Base-by-base conservation (phyloP, 2,888 invertebrate genomes). In the Notocelia uddmanniana region DNA sequence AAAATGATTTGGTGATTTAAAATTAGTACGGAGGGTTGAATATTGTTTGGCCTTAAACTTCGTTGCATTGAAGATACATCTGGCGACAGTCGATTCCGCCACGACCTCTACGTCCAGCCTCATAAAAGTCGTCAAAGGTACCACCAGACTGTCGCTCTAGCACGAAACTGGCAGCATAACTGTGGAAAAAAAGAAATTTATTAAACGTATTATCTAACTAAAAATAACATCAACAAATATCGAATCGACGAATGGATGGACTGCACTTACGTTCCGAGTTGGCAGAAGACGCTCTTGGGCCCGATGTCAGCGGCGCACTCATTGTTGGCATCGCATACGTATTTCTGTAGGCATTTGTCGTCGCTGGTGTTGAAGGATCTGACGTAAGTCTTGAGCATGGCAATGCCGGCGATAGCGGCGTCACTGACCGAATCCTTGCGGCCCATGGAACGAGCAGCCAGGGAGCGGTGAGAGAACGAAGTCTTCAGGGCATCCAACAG, bases 401-500 rank as follows among this genome's bases (percentile, higher is more conserved):
- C 95, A 78, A 98, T 97, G 66, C 98, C 96, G 60, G 98, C 98
- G 19, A 98, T 95, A 11, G 97, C 96, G 18, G 98, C 98, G 85
- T 98, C 98, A 80, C 98, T 97, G 77, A 98, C 95, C n/a, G 97
- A 96, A 89, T 98, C 98, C 82, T 97, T 97, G 87, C 96, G 96
- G 79, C 98, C 98, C 82, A 98, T 93, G 67, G 97, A 97, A 73
- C 98, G 95, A 45, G 98, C 98, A 13, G 96, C 95, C 81, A 98
- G 89, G 19, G 98, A 98, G 81, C 98, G 96, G 89, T 98, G 98
- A 37, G 98, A 98, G 94, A 98, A 98, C 48, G 98, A 98, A 34
- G 98, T 98, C 93, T 98, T 98, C 85, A 98, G 92, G 71, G 98
- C 98, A 84, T 98, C 98, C 94, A 98, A 92, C 57, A 98, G 96